Evolutionary conservation across 2,797 vertebrate genomes (phyloP).

Genomic region (Peromyscus nudipes): DNA sequence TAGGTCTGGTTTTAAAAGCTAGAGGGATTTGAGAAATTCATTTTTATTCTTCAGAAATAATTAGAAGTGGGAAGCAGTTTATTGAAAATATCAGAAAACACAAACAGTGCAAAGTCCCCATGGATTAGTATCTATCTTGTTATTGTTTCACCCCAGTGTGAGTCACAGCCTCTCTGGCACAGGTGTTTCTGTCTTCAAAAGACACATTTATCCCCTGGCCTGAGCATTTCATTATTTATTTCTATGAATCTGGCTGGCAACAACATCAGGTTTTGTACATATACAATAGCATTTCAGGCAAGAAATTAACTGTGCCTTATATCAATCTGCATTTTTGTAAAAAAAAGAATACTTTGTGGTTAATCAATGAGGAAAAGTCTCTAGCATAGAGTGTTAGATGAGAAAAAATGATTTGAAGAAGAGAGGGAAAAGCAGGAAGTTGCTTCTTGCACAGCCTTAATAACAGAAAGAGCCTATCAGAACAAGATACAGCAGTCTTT

Average conservation of each 20-base stretch:
- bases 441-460: not conserved
- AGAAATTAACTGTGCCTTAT: slow-evolving; percentile 36
- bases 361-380: slow-evolving; percentile 51
- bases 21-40: slow-evolving; percentile 75
- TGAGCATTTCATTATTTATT: slow-evolving; percentile 69
- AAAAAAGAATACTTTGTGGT: slow-evolving; percentile 52
- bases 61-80: slow-evolving; percentile 73
- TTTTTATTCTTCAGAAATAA: slow-evolving; percentile 75
- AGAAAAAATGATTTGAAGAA: slow-evolving; percentile 59
- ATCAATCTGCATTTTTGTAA: slow-evolving; percentile 34
- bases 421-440: not conserved
- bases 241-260: slow-evolving; percentile 60
- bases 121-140: not conserved
- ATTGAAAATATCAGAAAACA: slow-evolving; percentile 78
- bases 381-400: not conserved
- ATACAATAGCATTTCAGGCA: slow-evolving; percentile 43
- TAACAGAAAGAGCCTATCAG: not conserved
- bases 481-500: slow-evolving; percentile 19
- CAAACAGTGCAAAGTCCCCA: slow-evolving; percentile 55
- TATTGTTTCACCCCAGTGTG: slow-evolving; percentile 38
- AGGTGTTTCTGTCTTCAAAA: slow-evolving; percentile 56
- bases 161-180: slow-evolving; percentile 9
- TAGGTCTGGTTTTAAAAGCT: slow-evolving; percentile 74
- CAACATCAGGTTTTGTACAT: slow-evolving; percentile 39
- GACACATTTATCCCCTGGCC: not conserved